These are phyloP conservation scores for Gyrodactylus salaris DNA, from an alignment of 1,140 invertebrate species.

Conservation along the genomic window DNA sequence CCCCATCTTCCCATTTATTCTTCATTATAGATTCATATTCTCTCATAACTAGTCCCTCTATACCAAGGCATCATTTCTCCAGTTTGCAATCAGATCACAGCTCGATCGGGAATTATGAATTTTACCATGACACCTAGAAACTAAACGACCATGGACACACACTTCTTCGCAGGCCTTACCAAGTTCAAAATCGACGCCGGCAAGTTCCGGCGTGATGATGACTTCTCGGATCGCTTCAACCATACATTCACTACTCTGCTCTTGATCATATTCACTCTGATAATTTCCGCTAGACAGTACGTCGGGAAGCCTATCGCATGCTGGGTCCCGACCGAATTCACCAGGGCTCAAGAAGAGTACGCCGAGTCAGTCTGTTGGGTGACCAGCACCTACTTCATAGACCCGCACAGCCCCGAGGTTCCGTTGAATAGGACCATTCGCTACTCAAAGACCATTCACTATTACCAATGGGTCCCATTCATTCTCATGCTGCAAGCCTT, in stretches of 20 bases:
- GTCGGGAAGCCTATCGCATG: constrained; percentile 25
- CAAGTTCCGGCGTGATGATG: constrained; percentile 18
- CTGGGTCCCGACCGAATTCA: constrained; percentile 15
- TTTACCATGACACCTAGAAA: too few relatives aligned
- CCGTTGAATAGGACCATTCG: constrained; percentile 18
- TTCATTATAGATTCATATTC: too few relatives aligned
- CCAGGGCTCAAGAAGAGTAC: constrained; percentile 20
- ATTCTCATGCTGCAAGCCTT: constrained; percentile 25
- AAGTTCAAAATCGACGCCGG: constrained; percentile 2
- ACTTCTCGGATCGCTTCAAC: constrained; percentile 25
- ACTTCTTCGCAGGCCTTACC: not conserved
- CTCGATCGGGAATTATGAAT: too few relatives aligned
- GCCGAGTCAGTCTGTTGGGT: constrained; percentile 20
- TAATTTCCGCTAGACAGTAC: constrained; percentile 25
- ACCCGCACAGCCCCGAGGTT: constrained; percentile 15
- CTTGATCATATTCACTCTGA: constrained; percentile 23
- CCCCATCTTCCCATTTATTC: too few relatives aligned
- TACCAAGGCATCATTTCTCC: too few relatives aligned
- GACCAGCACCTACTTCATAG: constrained; percentile 21
- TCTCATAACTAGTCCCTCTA: too few relatives aligned
- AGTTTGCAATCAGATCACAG: too few relatives aligned
- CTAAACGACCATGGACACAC: not conserved
- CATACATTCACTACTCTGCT: constrained; percentile 24
- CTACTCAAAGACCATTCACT: constrained; percentile 16
- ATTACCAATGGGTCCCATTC: constrained; percentile 28